Percentiles rank a stretch among this genome's conserved stretches.
phyloP scores from a whole-genome alignment of 2,888 invertebrate genomes.

The Epirrhoe alternata region DNA sequence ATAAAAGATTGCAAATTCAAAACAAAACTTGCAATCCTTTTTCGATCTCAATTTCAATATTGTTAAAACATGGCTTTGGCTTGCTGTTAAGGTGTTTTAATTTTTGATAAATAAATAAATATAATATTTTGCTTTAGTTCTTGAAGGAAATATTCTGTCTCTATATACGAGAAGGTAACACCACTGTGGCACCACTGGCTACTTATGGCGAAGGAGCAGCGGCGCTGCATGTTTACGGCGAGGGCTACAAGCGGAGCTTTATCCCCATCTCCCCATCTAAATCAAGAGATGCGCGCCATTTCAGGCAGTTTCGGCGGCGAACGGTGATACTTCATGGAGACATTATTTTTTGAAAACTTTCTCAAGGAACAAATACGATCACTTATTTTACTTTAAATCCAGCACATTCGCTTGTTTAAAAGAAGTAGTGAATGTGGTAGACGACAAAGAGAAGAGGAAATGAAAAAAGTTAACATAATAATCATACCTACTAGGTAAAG shows the following conservation, averaged over 20 bases:
- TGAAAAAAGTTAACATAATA: too few relatives aligned
- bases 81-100: too few relatives aligned
- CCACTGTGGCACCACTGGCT: background rate
- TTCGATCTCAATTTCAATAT: too few relatives aligned
- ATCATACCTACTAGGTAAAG: too few relatives aligned
- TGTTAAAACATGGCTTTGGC: too few relatives aligned
- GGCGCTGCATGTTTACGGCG: slow-evolving; percentile 24
- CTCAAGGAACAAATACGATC: background rate
- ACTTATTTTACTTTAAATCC: background rate
- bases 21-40: too few relatives aligned
- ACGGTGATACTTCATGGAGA: slow-evolving; percentile 16
- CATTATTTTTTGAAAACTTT: background rate
- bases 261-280: slow-evolving; percentile 19
- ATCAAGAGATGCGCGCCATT: slow-evolving; percentile 23
- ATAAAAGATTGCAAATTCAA: too few relatives aligned
- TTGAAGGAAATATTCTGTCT: background rate
- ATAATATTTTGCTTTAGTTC: too few relatives aligned
- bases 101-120: too few relatives aligned
- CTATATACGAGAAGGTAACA: background rate
- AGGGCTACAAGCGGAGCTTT: slow-evolving; percentile 17
- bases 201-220: slow-evolving; percentile 11
- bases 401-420: too few relatives aligned
- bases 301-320: background rate
- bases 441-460: too few relatives aligned
- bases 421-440: too few relatives aligned